Conservation (phyloP, 2,797 vertebrate species). For the Parambassis ranga region DNA sequence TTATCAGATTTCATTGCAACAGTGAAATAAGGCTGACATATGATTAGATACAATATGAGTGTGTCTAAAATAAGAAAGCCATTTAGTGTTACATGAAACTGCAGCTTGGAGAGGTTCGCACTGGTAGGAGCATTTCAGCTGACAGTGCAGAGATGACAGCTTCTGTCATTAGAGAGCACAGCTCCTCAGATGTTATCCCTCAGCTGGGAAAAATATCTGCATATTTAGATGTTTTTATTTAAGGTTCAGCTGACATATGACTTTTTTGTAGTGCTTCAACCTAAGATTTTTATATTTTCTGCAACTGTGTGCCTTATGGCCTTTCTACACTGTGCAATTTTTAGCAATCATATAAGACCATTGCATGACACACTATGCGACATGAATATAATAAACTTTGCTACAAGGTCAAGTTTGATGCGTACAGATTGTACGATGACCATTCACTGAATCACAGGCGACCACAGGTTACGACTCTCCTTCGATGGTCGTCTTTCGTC, state of each 20-base stretch:
- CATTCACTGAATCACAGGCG: too few species aligned
- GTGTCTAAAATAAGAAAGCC: slow-evolving; percentile 10
- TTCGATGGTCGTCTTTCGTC: too few species aligned
- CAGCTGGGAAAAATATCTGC: neutral
- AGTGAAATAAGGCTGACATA: neutral
- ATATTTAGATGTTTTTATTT: slow-evolving; percentile 16
- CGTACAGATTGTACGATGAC: too few species aligned
- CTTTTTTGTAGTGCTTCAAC: neutral
- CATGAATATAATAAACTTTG: too few species aligned
- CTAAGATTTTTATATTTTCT: neutral
- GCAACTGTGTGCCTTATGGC: too few species aligned
- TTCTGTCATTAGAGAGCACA: slow-evolving; percentile 15
- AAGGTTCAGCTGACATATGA: slow-evolving; percentile 16
- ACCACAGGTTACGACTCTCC: too few species aligned
- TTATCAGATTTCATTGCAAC: neutral
- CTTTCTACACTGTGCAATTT: too few species aligned
- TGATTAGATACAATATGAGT: neutral
- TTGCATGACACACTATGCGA: too few species aligned
- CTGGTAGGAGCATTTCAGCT: neutral
- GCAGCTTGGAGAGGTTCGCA: neutral
- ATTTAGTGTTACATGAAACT: slow-evolving; percentile 26
- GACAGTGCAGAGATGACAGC: slow-evolving; percentile 21
- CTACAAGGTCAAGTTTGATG: too few species aligned
- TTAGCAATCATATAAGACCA: too few species aligned
- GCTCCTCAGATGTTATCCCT: neutral